phyloP scores from a whole-genome alignment of 2,888 invertebrate genomes.

The Steromphala cineraria region DNA sequence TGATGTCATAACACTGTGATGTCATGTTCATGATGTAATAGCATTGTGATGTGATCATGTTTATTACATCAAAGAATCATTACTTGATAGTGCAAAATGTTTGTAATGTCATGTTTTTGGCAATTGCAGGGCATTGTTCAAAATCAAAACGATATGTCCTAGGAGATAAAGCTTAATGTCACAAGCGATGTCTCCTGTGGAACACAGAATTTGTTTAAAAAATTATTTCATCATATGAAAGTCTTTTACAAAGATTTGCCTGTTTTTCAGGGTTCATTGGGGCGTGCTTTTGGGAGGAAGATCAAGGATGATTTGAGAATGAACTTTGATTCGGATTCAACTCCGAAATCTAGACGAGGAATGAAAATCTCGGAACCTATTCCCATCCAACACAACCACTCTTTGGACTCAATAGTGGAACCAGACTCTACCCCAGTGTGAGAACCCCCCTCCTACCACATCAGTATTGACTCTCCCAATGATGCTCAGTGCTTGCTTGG shows the following conservation, averaged over 20 bases:
- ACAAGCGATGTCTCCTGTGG: no score
- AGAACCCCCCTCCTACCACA: background rate
- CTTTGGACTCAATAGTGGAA: conserved; percentile 44
- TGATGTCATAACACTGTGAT: no score
- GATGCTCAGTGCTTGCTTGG: conserved; percentile 17
- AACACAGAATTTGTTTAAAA: no score
- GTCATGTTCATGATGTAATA: no score
- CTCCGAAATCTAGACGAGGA: conserved; percentile 35
- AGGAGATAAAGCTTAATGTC: no score
- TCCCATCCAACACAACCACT: conserved; percentile 46
- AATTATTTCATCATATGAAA: no score
- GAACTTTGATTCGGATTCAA: conserved; percentile 41
- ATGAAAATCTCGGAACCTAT: conserved; percentile 51
- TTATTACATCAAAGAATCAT: no score
- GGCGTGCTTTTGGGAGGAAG: conserved; percentile 70
- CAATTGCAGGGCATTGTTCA: no score
- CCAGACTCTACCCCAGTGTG: conserved; percentile 36
- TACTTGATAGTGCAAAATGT: no score
- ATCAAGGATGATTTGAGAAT: conserved; percentile 62
- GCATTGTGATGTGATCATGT: no score
- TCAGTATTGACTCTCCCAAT: conserved; percentile 3
- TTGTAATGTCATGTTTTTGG: no score
- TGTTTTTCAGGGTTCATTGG: conserved; percentile 66
- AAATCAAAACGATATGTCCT: no score
- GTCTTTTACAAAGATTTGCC: background rate